Conservation (phyloP, 2,888 invertebrate species). For the Dexiosoma caninum region DNA sequence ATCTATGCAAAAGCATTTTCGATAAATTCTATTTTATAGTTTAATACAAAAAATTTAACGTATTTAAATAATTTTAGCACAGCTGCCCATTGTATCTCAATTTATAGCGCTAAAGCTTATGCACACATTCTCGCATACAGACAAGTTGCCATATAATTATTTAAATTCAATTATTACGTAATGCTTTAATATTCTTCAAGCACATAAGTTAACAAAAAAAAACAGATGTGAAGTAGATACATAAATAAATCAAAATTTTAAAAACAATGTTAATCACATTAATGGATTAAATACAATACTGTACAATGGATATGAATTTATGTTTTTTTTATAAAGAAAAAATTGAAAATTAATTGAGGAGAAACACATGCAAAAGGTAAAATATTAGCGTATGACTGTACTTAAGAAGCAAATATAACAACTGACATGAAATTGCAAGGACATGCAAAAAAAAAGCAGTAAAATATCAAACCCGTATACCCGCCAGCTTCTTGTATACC, state of each 20-base stretch:
- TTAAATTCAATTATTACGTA: not conserved
- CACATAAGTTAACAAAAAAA: not conserved
- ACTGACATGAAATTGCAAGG: not conserved
- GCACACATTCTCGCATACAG: too few species aligned
- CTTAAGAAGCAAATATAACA: not conserved
- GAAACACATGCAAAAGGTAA: not conserved
- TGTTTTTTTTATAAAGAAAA: not conserved
- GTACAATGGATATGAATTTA: not conserved
- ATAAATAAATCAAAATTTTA: not conserved
- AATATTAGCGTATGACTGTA: slow-evolving; percentile 5
- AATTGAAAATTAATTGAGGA: not conserved
- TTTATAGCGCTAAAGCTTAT: too few species aligned
- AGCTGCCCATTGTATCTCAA: too few species aligned
- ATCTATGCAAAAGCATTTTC: too few species aligned
- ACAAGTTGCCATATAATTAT: not conserved
- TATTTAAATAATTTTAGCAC: too few species aligned
- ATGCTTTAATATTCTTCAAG: not conserved
- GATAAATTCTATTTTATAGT: too few species aligned
- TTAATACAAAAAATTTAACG: too few species aligned
- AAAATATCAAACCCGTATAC: not conserved
- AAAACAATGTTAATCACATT: not conserved
- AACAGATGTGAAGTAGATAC: not conserved
- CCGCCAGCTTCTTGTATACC: not conserved
- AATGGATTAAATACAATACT: not conserved
- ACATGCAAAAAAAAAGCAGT: not conserved